phyloP scores from a whole-genome alignment of 2,888 invertebrate species.

The Drosophila parthenogenetica region DNA sequence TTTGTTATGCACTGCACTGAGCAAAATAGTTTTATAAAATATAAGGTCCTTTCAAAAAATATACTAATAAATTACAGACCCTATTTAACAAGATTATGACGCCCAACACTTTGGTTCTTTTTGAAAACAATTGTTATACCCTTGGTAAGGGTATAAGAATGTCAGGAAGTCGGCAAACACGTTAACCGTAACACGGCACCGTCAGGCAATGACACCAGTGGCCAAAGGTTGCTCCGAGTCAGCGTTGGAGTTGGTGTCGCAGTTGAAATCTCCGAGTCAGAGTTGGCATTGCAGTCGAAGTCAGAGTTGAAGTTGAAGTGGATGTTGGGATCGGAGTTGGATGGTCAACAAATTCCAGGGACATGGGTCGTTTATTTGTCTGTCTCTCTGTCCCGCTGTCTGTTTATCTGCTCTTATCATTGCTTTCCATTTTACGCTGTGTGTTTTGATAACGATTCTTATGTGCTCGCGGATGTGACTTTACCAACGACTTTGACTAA shows the following conservation, averaged over 20 bases:
- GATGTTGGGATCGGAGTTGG: not conserved
- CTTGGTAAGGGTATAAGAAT: slow-evolving; percentile 9
- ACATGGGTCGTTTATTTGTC: not conserved
- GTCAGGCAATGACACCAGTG: slow-evolving; percentile 23
- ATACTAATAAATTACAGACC: no score
- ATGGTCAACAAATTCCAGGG: not conserved
- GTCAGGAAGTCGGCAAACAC: slow-evolving; percentile 8
- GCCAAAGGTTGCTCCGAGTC: slow-evolving; percentile 34
- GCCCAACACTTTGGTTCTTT: no score
- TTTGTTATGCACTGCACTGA: slow-evolving; percentile 18
- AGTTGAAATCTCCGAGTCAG: not conserved
- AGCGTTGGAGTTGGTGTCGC: slow-evolving; percentile 3
- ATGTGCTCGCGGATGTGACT: slow-evolving; percentile 27
- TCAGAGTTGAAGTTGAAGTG: slow-evolving; percentile 8
- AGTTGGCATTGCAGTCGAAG: slow-evolving; percentile 10
- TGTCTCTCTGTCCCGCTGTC: not conserved
- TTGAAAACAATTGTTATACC: no score
- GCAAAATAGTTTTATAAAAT: no score
- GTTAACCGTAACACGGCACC: slow-evolving; percentile 6
- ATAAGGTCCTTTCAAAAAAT: no score
- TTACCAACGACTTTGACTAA: slow-evolving; percentile 1
- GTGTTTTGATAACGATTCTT: slow-evolving; percentile 48
- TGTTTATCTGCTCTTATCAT: slow-evolving; percentile 12
- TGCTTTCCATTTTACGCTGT: slow-evolving; percentile 36
- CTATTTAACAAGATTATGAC: no score